A percentile compares a stretch with the other conserved stretches of the same genome.
Conservation (phyloP, 2,888 invertebrate species). For the Chirona hameri region DNA sequence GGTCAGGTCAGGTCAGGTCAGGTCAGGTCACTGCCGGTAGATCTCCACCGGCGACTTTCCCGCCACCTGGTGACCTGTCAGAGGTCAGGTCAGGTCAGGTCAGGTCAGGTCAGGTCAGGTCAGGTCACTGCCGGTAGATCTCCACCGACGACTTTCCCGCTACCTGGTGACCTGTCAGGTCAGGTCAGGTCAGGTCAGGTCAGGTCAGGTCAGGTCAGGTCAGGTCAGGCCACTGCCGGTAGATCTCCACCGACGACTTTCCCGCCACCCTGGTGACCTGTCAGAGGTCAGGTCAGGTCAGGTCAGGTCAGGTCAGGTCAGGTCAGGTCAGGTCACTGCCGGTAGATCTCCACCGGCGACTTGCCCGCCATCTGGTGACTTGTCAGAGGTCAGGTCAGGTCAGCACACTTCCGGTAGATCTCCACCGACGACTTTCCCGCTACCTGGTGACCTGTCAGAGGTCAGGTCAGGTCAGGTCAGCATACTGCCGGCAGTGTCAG, state of each 20-base stretch:
- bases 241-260: too few species aligned
- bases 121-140: conserved; percentile 94
- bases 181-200: not conserved
- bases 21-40: conserved; percentile 93
- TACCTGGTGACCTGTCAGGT: conserved; percentile 76
- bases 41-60: conserved; percentile 95
- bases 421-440: conserved; percentile 95
- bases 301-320: not conserved
- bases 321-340: conserved; percentile 81
- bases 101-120: too few species aligned
- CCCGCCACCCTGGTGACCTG: too few species aligned
- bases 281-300: conserved; percentile 8
- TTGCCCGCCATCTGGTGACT: conserved; percentile 70
- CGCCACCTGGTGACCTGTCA: conserved; percentile 58
- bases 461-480: too few species aligned
- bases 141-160: conserved; percentile 95
- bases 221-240: conserved; percentile 49
- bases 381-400: too few species aligned
- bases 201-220: not conserved
- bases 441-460: conserved; percentile 50
- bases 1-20: not conserved
- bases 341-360: conserved; percentile 93
- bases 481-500: too few species aligned
- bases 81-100: too few species aligned
- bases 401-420: conserved; percentile 94